Conservation (phyloP, 2,888 invertebrate species). For the Erynnis tages region DNA sequence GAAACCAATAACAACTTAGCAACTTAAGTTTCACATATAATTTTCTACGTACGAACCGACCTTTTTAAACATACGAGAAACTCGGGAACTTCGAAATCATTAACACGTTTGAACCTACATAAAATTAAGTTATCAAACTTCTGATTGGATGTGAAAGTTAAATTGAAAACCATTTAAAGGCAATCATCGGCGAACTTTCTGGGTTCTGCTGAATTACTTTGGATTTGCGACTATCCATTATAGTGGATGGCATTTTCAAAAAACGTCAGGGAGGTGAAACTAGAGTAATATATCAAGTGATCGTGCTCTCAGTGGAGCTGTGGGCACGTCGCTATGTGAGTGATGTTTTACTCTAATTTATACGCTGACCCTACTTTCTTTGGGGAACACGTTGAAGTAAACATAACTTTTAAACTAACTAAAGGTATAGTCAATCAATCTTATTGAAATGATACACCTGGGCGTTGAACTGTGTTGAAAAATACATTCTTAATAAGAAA, state of each 20-base stretch:
- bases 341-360: constrained; percentile 68
- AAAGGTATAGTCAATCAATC: background rate
- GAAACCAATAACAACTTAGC: constrained; percentile 9
- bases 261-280: constrained; percentile 65
- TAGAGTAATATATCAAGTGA: constrained; percentile 60
- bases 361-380: constrained; percentile 66
- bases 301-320: constrained; percentile 44
- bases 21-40: background rate
- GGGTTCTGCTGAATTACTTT: constrained; percentile 53
- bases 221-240: constrained; percentile 61
- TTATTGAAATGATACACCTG: background rate
- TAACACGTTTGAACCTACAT: constrained; percentile 39
- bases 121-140: constrained; percentile 61
- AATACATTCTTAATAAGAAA: no score
- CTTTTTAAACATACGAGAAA: constrained; percentile 19
- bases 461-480: no score
- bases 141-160: constrained; percentile 59
- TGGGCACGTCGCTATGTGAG: constrained; percentile 52
- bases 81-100: constrained; percentile 29
- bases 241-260: constrained; percentile 60
- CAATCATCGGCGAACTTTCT: constrained; percentile 57
- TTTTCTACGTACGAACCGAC: constrained; percentile 6
- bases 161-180: constrained; percentile 69
- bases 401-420: no score
- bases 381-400: background rate